Evolutionary conservation across 2,888 invertebrate genomes (phyloP).

Genomic region (Torymus tubicola): DNA sequence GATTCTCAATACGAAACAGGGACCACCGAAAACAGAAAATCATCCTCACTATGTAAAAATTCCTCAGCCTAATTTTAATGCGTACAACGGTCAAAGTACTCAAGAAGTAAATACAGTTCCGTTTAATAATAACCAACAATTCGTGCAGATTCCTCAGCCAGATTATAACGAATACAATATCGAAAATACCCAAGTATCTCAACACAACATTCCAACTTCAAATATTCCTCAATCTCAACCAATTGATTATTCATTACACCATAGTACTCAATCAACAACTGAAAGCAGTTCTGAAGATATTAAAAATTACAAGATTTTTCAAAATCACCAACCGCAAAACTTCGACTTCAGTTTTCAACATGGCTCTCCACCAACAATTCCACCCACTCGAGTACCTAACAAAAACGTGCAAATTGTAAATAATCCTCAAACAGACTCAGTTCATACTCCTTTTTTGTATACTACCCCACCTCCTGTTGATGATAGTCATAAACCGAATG

Average conservation of each 20-base stretch:
- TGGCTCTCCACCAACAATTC: not conserved
- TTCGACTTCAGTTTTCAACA: not conserved
- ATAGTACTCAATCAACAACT: not conserved
- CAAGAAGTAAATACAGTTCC: constrained; percentile 9
- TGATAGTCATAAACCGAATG: too few relatives aligned
- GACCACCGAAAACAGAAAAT: not conserved
- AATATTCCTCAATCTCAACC: not conserved
- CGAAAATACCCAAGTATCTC: constrained; percentile 6
- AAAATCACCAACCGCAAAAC: too few relatives aligned
- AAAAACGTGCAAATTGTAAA: not conserved
- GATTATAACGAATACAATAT: constrained; percentile 22
- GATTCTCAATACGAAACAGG: constrained; percentile 11
- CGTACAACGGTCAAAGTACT: not conserved
- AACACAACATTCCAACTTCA: not conserved
- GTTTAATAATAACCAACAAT: constrained; percentile 27
- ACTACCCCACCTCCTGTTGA: too few relatives aligned
- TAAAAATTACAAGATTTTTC: too few relatives aligned
- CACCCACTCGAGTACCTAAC: not conserved
- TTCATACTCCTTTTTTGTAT: too few relatives aligned
- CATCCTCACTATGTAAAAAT: not conserved
- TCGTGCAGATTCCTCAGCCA: constrained; percentile 11
- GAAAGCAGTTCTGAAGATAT: too few relatives aligned
- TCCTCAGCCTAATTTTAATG: not conserved
- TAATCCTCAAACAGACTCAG: too few relatives aligned
- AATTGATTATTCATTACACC: not conserved